These are phyloP conservation scores for Arenicola marina DNA, from an alignment of 2,888 invertebrate species.

Conservation along the genomic window DNA sequence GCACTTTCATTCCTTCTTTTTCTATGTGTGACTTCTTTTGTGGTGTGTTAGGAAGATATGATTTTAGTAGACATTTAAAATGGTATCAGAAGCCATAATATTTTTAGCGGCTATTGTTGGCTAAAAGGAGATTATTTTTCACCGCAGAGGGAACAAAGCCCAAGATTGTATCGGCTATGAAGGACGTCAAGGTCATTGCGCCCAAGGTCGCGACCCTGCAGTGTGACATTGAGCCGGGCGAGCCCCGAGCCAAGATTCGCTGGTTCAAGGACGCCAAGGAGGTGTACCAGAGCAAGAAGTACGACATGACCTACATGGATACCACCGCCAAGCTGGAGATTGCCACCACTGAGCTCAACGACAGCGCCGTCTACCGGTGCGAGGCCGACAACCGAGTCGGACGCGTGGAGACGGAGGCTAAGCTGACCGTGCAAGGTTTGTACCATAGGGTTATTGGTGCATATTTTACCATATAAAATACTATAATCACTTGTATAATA, in stretches of 20 bases:
- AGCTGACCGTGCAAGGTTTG: constrained; percentile 32
- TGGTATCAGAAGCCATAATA: no score
- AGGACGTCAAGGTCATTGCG: constrained; percentile 26
- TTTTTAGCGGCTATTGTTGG: no score
- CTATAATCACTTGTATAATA: no score
- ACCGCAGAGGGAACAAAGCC: constrained; percentile 34
- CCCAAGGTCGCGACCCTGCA: constrained; percentile 23
- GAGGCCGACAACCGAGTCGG: constrained; percentile 33
- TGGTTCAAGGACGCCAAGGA: constrained; percentile 36
- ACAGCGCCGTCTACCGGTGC: constrained; percentile 63
- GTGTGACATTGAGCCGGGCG: constrained; percentile 31
- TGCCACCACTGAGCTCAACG: constrained; percentile 74
- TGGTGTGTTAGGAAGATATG: no score
- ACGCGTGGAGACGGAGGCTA: constrained; percentile 28
- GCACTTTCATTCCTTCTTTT: no score
- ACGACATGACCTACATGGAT: constrained; percentile 88
- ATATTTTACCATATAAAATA: no score
- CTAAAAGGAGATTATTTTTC: no score
- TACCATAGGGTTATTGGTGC: neutral
- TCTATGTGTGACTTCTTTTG: no score
- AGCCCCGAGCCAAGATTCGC: constrained; percentile 31
- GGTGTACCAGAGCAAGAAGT: constrained; percentile 65
- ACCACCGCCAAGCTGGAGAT: constrained; percentile 68
- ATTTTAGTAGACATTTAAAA: no score
- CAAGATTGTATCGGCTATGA: constrained; percentile 26